Evolutionary conservation across 1,140 invertebrate genomes (phyloP).

Genomic region (Trissolcus basalis): DNA sequence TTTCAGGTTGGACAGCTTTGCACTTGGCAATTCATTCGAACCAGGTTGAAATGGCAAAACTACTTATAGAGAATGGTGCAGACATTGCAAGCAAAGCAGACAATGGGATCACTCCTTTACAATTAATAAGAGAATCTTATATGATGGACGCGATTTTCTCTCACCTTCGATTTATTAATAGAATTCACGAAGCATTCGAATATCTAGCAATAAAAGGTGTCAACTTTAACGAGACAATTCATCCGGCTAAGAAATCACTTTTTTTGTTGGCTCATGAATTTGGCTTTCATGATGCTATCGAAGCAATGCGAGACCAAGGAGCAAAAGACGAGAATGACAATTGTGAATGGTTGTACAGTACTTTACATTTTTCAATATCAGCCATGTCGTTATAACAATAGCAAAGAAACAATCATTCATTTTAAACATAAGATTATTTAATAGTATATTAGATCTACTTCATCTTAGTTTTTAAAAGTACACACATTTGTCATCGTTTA

Average conservation of each 20-base stretch:
- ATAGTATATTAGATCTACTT: too few species aligned
- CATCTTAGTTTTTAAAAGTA: too few species aligned
- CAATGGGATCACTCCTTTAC: constrained; percentile 5
- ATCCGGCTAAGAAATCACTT: neutral
- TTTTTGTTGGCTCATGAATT: neutral
- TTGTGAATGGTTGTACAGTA: neutral
- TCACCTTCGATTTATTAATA: neutral
- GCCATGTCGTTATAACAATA: neutral
- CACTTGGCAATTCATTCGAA: constrained; percentile 6
- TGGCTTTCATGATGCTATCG: neutral
- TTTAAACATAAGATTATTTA: too few species aligned
- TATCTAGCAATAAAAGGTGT: neutral
- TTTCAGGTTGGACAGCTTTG: constrained; percentile 10
- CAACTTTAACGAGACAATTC: neutral
- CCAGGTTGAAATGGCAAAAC: neutral
- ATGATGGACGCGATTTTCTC: constrained; percentile 3
- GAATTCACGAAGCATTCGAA: neutral
- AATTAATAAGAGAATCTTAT: neutral
- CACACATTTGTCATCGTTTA: too few species aligned
- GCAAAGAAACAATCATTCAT: too few species aligned
- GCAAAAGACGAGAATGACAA: neutral
- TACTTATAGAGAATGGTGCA: constrained; percentile 4
- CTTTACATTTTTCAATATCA: neutral
- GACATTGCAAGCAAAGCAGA: constrained; percentile 9
- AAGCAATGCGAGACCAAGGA: neutral